Base-by-base conservation (phyloP, 2,888 invertebrate genomes). In the Lasioglossum villosulum region DNA sequence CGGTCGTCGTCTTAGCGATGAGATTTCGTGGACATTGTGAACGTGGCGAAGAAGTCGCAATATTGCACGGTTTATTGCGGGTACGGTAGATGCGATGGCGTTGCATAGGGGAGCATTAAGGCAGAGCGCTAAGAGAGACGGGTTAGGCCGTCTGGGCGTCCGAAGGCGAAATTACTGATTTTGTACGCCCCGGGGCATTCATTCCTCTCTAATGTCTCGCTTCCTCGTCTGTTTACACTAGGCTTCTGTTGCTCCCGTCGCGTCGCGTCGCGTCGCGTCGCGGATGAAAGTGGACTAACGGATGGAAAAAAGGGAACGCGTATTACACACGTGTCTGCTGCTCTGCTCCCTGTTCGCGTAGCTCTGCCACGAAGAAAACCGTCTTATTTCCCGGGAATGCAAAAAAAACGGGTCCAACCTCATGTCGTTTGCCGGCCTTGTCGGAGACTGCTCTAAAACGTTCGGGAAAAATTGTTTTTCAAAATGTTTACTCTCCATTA, bases 151-250 rank as follows among this genome's bases (percentile, higher is more conserved):
- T 10, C 52, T 30, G 63, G 63, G 63, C 63, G 63, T 63, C 63
- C 63, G 63, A 63, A 30, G 83, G 81, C 82, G 83, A 92, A 88
- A 93, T 93, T 93, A 93, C 91, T 90, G 93, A 93, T 93, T 93
- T 84, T 89, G 75, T 89, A 93, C 93, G 93, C 91, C 89, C 86
- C 89, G 87, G 87, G 88, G 87, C 90, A 89, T 91, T 91, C 90
- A 88, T 92, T 91, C 86, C 88, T 85, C 86, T 82, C 84, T 89
- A 88, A 89, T 91, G 90, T 87, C 89, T 86, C 87, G 86, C 84
- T 88, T 88, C 84, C 88, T 87, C 80, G 79, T 85, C 82, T 90
- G 89, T 92, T 91, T 89, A 89, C 84, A 89, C 84, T 86, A 70
- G 74, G 72, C 83, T 79, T 68, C 81, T 77, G 83, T 78, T 78